Conservation (phyloP, 2,113 vertebrate species). For the Cathartes aura region DNA sequence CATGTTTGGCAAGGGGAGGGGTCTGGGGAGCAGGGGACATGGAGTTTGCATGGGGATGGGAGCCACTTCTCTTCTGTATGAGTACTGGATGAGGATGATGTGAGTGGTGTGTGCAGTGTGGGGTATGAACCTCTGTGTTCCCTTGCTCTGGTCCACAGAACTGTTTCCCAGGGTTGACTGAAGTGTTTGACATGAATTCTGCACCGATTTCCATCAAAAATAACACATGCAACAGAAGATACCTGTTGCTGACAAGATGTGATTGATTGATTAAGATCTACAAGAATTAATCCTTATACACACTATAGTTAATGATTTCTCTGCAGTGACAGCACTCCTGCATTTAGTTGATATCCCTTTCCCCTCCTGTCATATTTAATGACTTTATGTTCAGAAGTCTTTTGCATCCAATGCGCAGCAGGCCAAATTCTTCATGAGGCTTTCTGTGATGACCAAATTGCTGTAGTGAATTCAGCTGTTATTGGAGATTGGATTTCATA, state of each 20-base stretch:
- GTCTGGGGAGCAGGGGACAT: neutral
- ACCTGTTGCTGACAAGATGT: neutral
- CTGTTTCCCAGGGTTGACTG: neutral
- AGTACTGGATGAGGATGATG: neutral
- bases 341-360: neutral
- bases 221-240: neutral
- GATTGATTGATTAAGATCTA: neutral
- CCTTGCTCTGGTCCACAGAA: neutral
- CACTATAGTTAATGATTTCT: neutral
- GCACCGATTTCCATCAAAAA: neutral
- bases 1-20: neutral
- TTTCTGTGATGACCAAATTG: neutral
- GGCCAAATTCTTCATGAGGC: neutral
- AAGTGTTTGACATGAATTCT: neutral
- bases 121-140: neutral
- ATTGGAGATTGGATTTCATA: neutral
- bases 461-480: neutral
- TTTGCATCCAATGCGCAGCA: neutral
- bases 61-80: neutral
- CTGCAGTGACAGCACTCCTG: neutral
- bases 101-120: neutral
- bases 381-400: neutral
- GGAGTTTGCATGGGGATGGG: neutral
- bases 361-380: neutral
- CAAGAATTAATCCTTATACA: neutral